Conservation (phyloP, 35 echinoderm and acorn worm species). For the Chiridota heheva region DNA sequence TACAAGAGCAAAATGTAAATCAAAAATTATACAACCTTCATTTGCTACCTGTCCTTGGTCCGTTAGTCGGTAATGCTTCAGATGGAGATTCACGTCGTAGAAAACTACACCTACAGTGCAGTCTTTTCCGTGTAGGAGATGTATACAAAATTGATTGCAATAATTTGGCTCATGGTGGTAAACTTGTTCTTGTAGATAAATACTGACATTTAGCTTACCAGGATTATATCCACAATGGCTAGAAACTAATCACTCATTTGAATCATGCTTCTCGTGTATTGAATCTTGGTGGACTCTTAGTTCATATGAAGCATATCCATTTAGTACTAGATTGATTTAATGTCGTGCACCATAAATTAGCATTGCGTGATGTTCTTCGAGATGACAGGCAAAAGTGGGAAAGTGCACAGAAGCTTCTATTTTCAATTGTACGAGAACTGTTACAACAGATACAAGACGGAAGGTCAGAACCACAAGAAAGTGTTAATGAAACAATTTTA, state of each 20-base stretch:
- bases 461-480: too few species aligned
- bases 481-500: too few species aligned
- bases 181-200: neutral
- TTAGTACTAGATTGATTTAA: neutral
- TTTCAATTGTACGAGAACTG: neutral
- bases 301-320: neutral
- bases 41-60: neutral
- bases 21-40: neutral
- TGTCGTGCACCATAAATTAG: neutral
- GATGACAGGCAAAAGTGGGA: neutral
- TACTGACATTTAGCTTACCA: neutral
- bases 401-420: neutral
- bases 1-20: neutral
- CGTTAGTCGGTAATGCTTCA: neutral
- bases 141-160: neutral
- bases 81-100: neutral
- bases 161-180: neutral
- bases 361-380: neutral
- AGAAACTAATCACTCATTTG: slow-evolving; percentile 8
- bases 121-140: neutral
- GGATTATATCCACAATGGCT: neutral
- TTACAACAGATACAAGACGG: neutral
- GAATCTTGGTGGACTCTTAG: neutral
- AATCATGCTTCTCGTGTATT: neutral
- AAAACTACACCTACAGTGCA: neutral